These are phyloP conservation scores for Dicyrtoma fusca DNA, from an alignment of 2,888 invertebrate species.

Conservation along the genomic window DNA sequence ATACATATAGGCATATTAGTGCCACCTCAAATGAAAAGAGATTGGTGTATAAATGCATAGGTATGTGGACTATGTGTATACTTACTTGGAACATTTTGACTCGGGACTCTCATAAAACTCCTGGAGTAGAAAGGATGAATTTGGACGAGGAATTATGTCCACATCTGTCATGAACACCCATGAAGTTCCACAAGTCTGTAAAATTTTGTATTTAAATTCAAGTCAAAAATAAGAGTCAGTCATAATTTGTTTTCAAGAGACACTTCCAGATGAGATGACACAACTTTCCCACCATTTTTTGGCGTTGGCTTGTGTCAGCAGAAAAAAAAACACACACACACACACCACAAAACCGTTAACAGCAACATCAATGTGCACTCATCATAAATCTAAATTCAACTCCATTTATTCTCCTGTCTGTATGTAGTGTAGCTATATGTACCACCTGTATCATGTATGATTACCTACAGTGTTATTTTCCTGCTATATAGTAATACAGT, in stretches of 20 bases:
- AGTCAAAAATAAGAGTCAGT: background rate
- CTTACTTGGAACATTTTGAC: slow-evolving; percentile 55
- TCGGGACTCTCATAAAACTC: slow-evolving; percentile 53
- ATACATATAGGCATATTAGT: background rate
- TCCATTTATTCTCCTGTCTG: too few species aligned
- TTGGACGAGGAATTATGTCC: slow-evolving; percentile 80
- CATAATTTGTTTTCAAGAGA: background rate
- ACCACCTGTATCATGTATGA: too few species aligned
- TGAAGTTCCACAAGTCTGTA: slow-evolving; percentile 70
- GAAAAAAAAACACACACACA: background rate
- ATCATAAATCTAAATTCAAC: too few species aligned
- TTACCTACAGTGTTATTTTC: too few species aligned
- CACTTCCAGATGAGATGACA: background rate
- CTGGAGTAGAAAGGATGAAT: slow-evolving; percentile 70
- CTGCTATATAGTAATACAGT: too few species aligned
- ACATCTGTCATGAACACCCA: slow-evolving; percentile 85
- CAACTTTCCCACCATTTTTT: background rate
- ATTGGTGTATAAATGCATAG: background rate
- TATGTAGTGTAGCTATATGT: background rate
- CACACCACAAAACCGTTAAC: background rate
- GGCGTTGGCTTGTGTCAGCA: background rate
- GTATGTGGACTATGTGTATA: background rate
- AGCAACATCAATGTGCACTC: background rate
- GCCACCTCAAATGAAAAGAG: background rate
- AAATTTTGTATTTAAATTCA: slow-evolving; percentile 11